Conservation (phyloP, 2,113 vertebrate species). For the Notarius quadriscutis region DNA sequence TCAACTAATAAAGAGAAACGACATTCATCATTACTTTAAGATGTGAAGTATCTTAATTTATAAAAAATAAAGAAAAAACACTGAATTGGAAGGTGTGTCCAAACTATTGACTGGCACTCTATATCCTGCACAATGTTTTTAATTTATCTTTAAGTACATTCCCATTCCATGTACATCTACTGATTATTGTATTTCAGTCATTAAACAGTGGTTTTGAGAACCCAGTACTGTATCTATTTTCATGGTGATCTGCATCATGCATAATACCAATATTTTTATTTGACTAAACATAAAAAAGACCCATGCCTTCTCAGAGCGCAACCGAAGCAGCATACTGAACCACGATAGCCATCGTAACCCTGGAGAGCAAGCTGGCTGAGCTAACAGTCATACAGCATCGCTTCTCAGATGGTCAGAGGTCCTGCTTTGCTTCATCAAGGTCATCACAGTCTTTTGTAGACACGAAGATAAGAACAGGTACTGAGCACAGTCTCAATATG, state of each 20-base stretch:
- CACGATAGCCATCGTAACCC: constrained; percentile 24
- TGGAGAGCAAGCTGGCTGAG: not conserved
- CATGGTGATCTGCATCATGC: not conserved
- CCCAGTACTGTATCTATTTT: not conserved
- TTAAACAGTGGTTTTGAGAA: not conserved
- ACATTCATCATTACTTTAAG: too few relatives aligned
- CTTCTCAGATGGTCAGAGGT: constrained; percentile 10
- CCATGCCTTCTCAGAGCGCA: not conserved
- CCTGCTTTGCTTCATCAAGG: constrained; percentile 32
- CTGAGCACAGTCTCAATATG: constrained; percentile 8
- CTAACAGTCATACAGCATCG: constrained; percentile 24
- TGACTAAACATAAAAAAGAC: not conserved
- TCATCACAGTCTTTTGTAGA: constrained; percentile 43
- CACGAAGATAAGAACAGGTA: constrained; percentile 25
- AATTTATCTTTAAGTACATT: not conserved
- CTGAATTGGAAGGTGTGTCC: too few relatives aligned
- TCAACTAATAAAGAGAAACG: too few relatives aligned
- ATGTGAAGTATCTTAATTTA: too few relatives aligned
- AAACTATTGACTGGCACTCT: too few relatives aligned
- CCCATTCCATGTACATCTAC: not conserved
- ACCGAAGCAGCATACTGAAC: not conserved
- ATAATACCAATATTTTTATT: not conserved
- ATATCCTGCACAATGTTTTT: not conserved
- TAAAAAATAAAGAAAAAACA: too few relatives aligned
- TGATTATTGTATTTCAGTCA: not conserved